Evolutionary conservation across 2,888 invertebrate species (phyloP), one percentile per base, ranked within the genome.

Genomic region (Lacanobia wlatinum): DNA sequence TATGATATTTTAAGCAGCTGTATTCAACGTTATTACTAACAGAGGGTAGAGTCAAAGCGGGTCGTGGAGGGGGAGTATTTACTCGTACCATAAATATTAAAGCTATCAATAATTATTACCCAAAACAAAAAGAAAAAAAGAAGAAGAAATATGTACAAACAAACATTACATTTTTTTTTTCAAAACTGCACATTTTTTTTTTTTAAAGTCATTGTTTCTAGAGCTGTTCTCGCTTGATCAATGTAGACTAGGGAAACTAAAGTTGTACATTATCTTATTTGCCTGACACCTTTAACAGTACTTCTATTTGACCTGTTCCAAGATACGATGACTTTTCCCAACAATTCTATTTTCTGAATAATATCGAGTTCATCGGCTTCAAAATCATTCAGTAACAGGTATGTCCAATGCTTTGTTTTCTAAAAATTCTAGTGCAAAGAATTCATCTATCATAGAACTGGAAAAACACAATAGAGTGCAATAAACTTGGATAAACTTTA

Each of bases 341-440:
- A 48, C 12, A 71, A 72, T 28, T 61, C 16, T 48, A 21, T 28
- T 46, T 70, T 48, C 2, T 46, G 14, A 53, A 48, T 60, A 78
- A 34, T 1, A 16, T 53, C n/a, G 12, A 53, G 48, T 60, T 50
- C 59, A 71, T 52, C 38, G 75, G 18, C 56, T 73, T 78, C 18
- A 14, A 50, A 61, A n/a, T 16, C 12, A 56, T 73, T 61, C 43
- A 56, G 79, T 48, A 61, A 61, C 34, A 55, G n/a, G 28, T 61
- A 75, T 50, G 60, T 78, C n/a, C 40, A 62, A 72, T 75, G 38
- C 10, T n/a, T 73, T 63, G 40, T 63, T 48, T 46, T 71, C 2
- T 23, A 40, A 46, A 52, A 71, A 21, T 58, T 28, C 21, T 23
- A 6, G 7, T 2, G 50, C 43, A 43, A 34, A 40, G 12, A 48